Conservation (phyloP, 2,797 vertebrate genomes). For the Enteromius viviparus region DNA sequence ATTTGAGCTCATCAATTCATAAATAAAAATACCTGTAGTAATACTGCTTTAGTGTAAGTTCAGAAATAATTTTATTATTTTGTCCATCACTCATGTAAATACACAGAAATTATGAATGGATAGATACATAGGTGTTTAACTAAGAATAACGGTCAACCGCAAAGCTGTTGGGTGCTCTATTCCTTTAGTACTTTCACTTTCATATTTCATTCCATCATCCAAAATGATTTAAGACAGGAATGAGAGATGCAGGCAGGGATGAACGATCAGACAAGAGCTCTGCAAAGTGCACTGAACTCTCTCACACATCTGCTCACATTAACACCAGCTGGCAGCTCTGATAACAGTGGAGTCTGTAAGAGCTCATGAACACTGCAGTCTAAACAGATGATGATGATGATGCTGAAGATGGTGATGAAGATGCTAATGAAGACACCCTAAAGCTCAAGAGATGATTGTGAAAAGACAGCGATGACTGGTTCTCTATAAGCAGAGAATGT, state of each 20-base stretch:
- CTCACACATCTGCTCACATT: constrained; percentile 2
- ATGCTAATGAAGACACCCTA: constrained; percentile 7
- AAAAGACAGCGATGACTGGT: background rate
- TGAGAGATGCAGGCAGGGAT: constrained; percentile 13
- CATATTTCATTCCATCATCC: constrained; percentile 1
- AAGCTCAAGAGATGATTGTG: background rate
- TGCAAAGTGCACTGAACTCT: background rate
- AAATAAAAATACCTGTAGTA: background rate
- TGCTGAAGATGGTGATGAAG: background rate
- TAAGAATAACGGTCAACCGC: constrained; percentile 29
- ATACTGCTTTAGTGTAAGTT: background rate
- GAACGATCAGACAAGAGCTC: constrained; percentile 1
- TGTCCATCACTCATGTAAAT: constrained; percentile 31
- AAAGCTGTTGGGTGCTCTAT: constrained; percentile 2
- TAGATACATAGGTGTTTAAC: constrained; percentile 43
- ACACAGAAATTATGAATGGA: constrained; percentile 30
- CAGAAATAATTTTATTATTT: constrained; percentile 43
- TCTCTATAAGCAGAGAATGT: constrained; percentile 7
- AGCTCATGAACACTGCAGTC: constrained; percentile 8
- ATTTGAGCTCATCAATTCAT: background rate
- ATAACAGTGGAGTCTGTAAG: background rate
- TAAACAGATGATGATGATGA: constrained; percentile 14
- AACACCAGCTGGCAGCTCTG: background rate
- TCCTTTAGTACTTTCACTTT: background rate
- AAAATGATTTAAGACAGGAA: constrained; percentile 4